Conservation (phyloP, 2,113 vertebrate genomes). For the Brienomyrus longianalis region DNA sequence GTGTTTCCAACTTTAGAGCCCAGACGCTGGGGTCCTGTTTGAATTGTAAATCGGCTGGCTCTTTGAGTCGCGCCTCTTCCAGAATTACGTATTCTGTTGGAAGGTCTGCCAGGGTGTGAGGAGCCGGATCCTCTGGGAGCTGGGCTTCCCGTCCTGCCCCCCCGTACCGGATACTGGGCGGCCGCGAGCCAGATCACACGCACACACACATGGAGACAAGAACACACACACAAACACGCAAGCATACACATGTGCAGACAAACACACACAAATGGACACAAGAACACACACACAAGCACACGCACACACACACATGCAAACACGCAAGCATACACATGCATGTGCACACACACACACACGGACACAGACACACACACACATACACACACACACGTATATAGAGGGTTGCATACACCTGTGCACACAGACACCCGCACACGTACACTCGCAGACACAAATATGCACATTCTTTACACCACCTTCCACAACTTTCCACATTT, state of each 20-base stretch:
- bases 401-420: background rate
- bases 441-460: background rate
- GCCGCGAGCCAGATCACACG: background rate
- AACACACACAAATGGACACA: too few species aligned
- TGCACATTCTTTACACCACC: background rate
- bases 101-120: conserved; percentile 23
- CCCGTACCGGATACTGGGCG: background rate
- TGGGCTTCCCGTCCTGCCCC: conserved; percentile 4
- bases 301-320: background rate
- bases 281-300: background rate
- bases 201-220: background rate
- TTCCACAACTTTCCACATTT: background rate
- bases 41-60: conserved; percentile 25
- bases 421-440: background rate
- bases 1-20: conserved; percentile 15
- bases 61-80: conserved; percentile 19
- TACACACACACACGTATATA: background rate
- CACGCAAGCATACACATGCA: background rate
- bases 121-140: conserved; percentile 11
- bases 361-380: background rate
- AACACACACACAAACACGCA: background rate
- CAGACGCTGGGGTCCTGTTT: conserved; percentile 21
- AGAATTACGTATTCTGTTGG: conserved; percentile 26
- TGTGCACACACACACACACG: background rate
- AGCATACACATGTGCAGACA: background rate